Base-by-base conservation (phyloP, 2,113 vertebrate species). In the Phasianus colchicus region DNA sequence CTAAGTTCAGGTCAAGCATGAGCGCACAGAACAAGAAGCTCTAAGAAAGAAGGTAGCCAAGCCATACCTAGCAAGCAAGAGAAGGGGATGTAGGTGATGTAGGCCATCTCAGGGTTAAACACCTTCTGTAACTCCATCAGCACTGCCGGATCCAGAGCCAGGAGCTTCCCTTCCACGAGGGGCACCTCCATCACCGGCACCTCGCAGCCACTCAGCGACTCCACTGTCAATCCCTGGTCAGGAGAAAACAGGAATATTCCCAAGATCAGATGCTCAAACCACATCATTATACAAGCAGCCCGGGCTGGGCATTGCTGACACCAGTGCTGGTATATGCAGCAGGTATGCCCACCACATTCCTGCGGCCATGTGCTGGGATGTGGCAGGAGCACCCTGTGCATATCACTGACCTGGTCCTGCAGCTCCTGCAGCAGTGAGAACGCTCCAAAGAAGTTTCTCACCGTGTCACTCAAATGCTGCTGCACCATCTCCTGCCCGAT, bases 401-500 rank as follows among this genome's bases (percentile, higher is more conserved):
- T 22, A 8, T 1, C 85, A 95, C 96, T 94, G 95, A 99, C 99
- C 98, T 99, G 99, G 42, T 98, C 97, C 90, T 95, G 98, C 81
- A 99, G 97, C 92, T 97, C 98, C 27, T 98, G 98, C 93, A 99
- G 93, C 84, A 99, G 95, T 2, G 99, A 99, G 89, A 99, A 99
- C 10, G 98, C 98, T 22, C 98, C 96, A 5, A 99, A 99, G 97
- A 99, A 99, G 70, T 93, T 97, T 32, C 97, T 93, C 78, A 99
- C 98, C 0, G 98, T 99, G 82, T 99, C 98, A 5, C 98, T 98
- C 96, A 99, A 98, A 96, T 99, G 99, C 96, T 99, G 99, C 93
- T 99, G 99, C 88, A 99, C 99, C 99, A 99, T 99, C 98, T 99
- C 99, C 89, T 98, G 98, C 82, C 99, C 99, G 2, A 99, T 99